phyloP scores from a whole-genome alignment of 2,888 invertebrate genomes.

The Leptarthrus brevirostris region DNA sequence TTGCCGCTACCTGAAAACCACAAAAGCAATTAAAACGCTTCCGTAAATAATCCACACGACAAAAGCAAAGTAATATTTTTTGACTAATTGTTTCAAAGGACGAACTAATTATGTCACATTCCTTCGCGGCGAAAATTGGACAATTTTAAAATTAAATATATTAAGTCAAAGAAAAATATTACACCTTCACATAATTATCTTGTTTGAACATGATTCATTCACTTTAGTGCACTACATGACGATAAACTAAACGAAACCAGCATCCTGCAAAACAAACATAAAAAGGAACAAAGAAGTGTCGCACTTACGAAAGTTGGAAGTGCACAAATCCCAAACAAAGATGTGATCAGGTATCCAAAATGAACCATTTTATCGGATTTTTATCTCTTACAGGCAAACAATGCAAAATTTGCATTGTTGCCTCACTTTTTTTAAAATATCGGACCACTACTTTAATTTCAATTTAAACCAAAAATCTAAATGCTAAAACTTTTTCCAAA shows the following conservation, averaged over 20 bases:
- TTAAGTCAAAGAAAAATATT: constrained; percentile 4
- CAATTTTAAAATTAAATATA: neutral
- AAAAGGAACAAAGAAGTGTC: constrained; percentile 46
- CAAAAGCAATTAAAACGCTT: neutral
- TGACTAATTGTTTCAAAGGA: neutral
- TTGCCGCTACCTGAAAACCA: constrained; percentile 68
- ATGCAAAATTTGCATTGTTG: constrained; percentile 48
- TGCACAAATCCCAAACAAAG: constrained; percentile 53
- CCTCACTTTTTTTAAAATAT: neutral
- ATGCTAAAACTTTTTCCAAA: constrained; percentile 33
- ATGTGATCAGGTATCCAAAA: constrained; percentile 58
- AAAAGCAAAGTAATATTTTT: neutral
- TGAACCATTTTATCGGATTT: constrained; percentile 56
- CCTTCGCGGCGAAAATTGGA: too few species aligned
- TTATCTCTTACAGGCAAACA: constrained; percentile 9
- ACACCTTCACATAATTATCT: constrained; percentile 37
- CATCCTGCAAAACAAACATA: constrained; percentile 19
- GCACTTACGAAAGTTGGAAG: constrained; percentile 54
- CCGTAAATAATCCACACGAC: neutral
- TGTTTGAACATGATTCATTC: constrained; percentile 46
- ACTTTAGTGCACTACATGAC: constrained; percentile 42
- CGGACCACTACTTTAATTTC: constrained; percentile 4
- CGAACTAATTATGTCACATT: neutral
- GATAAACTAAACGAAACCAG: constrained; percentile 7
- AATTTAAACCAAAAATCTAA: constrained; percentile 1